Base-by-base conservation (phyloP, 2,113 vertebrate genomes). In the Acinonyx jubatus region DNA sequence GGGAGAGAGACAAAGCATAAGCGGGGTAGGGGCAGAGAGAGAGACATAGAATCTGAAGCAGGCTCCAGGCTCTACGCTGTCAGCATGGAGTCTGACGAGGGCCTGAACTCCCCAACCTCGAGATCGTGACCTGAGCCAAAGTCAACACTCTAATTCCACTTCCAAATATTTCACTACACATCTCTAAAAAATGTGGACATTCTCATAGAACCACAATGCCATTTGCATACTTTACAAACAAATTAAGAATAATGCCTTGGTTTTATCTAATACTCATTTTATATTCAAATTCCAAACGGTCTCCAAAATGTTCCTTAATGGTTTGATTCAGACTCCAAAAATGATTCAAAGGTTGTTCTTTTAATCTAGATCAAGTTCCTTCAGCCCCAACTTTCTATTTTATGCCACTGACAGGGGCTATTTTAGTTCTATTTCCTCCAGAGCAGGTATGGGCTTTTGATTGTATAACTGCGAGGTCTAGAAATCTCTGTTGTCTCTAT, bases 231-330 rank as follows among this genome's bases (percentile, higher is more conserved):
- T 89, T 85, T 41, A 45, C 89, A 91, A 74, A 45, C 33, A 93
- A 95, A 38, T 61, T 63, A 90, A 79, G 19, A 89, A 79, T 31
- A 92, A 82, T 11, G 41, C 23, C 25, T 45, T 76, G 45, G 52
- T 79, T 96, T 94, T 33, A 83, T 36, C 23, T 31, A 92, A 95
- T 63, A 88, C 3, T 91, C 38, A 65, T 89, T 89, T 95, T 68
- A 93, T 27, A 89, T 85, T 94, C 85, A 92, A 93, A 94, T 96
- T 93, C n/a, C 36, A 89, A 89, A 96, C 38, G 27, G 63, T 74
- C 63, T 79, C 68, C 71, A 69, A 87, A 92, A 81, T 48, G 31
- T 31, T 86, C 52, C 50, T 85, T 85, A 9, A 66, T 92, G 61
- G 38, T n/a, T 96, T 89, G 86, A 95, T 74, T 89, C 55, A 92